Base-by-base conservation (phyloP, 1,140 invertebrate genomes). In the Tribolium madens region DNA sequence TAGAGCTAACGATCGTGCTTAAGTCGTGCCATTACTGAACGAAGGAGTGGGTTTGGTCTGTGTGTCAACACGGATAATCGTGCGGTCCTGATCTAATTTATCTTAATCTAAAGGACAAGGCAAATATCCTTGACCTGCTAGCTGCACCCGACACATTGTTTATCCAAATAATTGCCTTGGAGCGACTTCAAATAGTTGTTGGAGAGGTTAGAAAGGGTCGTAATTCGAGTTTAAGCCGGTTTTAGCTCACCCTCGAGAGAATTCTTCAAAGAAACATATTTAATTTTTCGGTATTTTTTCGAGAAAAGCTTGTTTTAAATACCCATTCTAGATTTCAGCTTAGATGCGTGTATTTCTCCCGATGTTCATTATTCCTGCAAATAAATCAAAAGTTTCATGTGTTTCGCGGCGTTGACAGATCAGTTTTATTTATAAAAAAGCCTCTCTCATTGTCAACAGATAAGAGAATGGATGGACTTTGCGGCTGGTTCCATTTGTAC, bases 331-430 rank as follows among this genome's bases (percentile, higher is more conserved):
- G 21, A 26, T n/a, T n/a, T n/a, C n/a, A n/a, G n/a, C n/a, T n/a
- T 26, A 26, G 21, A 4, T 3, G 21, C 3, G 21, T 26, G 21
- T n/a, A n/a, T 26, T 26, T 4, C 21, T 1, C 2, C 21, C 21
- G 3, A 1, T 26, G 21, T 26, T 26, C 21, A 26, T 26, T 5
- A 26, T 26, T 57, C 7, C 52, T 5, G 15, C 21, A 14, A 64
- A 64, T 64, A 64, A 64, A 64, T 64, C 57, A 64, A 64, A 64
- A 64, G 57, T 64, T 64, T 64, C 57, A 64, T 64, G 57, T 64
- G 52, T 57, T 57, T 18, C 3, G 52, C 52, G 13, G 18, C 57
- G 57, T 33, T 64, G 57, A 64, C 57, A 60, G 17, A 60, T 60
- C 53, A 64, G 57, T 64, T 64, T 64, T 64, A 64, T 64, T 64